Evolutionary conservation across 2,888 invertebrate species (phyloP), one percentile per base, ranked within the genome.

Genomic region (Charanyca ferruginea): DNA sequence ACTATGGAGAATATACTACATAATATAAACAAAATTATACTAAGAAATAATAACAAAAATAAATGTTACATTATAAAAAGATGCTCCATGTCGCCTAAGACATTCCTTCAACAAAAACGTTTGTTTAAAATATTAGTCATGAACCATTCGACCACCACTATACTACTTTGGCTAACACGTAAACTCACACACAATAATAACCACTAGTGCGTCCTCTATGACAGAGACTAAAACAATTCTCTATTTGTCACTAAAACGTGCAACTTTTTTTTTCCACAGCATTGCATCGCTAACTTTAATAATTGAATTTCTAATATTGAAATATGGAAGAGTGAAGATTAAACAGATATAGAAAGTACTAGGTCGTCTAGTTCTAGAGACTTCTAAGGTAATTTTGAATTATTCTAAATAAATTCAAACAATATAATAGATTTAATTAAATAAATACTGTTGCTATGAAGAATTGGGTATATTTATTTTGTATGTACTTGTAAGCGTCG

Each of bases 261-360:
- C 95, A 94, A 53, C 85, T 87, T 84, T 81, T 87, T n/a, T 78
- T 83, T 74, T 83, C 66, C 87, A 87, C 86, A 87, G 87, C 89
- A 80, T 86, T 90, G 87, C 86, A 81, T 81, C 80, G 74, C 82
- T 85, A 81, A 72, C 72, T 80, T 84, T 79, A 83, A 73, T 77
- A 78, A 75, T 73, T 79, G 67, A 83, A 80, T 85, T 80, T 76
- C 89, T 90, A 90, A 86, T 87, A 86, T 92, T 91, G 87, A 94
- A 94, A 95, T 85, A 95, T 95, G 95, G 95, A 95, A 95, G 95
- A 95, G 95, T 95, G 95, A 95, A 95, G 91, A 90, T 90, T 87
- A 82, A 82, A 90, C 84, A 90, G 87, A 88, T 85, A 91, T 80
- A 92, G 85, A 89, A 85, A 87, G 85, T 85, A 81, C 89, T 91